Percentiles rank a stretch among this genome's conserved stretches.
These are phyloP conservation scores for Dinocampus coccinellae DNA, from an alignment of 2,888 invertebrate species.

Conservation along the genomic window DNA sequence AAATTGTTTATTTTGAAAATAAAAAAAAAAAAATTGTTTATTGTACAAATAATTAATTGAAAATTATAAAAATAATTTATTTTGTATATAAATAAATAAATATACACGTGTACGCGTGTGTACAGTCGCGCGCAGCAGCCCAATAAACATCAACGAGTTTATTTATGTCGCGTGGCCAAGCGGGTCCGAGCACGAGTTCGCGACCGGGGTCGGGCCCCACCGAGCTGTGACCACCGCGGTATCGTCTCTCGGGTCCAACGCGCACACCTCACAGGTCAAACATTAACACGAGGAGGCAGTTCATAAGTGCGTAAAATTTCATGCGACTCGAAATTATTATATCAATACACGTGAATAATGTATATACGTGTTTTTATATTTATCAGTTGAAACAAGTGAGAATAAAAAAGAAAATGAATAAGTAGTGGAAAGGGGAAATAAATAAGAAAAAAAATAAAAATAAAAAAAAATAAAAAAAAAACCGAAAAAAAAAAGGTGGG, in stretches of 20 bases:
- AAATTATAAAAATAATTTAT: too few species aligned
- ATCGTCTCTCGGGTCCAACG: slow-evolving; percentile 42
- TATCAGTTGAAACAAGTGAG: slow-evolving; percentile 29
- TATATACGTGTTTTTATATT: not conserved
- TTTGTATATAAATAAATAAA: not conserved
- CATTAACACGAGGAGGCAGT: slow-evolving; percentile 14
- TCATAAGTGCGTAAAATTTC: not conserved
- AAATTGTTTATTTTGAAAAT: slow-evolving; percentile 7
- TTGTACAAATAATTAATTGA: too few species aligned
- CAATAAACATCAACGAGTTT: slow-evolving; percentile 37
- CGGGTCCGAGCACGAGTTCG: slow-evolving; percentile 44
- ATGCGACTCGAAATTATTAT: too few species aligned
- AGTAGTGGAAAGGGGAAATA: too few species aligned
- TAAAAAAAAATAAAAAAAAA: slow-evolving; percentile 4
- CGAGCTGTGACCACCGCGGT: slow-evolving; percentile 29
- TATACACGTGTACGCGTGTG: slow-evolving; percentile 25
- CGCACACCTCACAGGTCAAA: slow-evolving; percentile 36
- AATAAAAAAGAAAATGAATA: slow-evolving; percentile 36
- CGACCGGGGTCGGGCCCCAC: slow-evolving; percentile 45
- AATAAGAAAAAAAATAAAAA: slow-evolving; percentile 31
- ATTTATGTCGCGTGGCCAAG: slow-evolving; percentile 51
- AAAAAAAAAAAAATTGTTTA: not conserved
- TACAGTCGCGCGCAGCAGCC: slow-evolving; percentile 37
- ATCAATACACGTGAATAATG: not conserved
- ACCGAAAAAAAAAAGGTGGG: slow-evolving; percentile 37